Conservation (phyloP, 2,797 vertebrate species). For the Sarcoramphus papa region DNA sequence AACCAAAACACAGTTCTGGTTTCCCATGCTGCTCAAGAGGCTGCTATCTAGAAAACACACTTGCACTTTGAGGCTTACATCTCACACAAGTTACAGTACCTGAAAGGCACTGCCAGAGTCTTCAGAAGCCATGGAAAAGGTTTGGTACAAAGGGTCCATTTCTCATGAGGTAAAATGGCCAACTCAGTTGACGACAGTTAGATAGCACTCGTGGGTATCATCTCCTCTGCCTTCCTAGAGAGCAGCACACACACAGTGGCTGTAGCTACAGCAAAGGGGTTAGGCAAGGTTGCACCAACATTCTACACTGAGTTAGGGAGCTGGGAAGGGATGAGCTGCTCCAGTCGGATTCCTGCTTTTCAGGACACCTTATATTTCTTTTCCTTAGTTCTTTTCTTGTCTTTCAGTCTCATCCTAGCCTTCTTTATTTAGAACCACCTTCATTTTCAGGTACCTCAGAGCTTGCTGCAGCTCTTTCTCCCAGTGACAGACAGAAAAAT, state of each 20-base stretch:
- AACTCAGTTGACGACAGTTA: too few species aligned
- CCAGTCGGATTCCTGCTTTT: neutral
- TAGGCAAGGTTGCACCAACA: too few species aligned
- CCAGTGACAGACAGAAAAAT: neutral
- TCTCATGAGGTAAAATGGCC: neutral
- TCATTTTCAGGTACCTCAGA: neutral
- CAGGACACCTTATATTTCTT: neutral
- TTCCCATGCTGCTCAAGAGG: neutral
- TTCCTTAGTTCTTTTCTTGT: neutral
- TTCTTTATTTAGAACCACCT: neutral
- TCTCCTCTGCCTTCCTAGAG: neutral
- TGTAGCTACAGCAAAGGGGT: neutral
- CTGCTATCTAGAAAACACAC: neutral
- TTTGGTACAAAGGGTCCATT: neutral
- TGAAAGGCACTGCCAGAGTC: neutral
- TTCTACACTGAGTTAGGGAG: neutral
- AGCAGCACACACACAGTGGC: fast-evolving
- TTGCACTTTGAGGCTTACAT: neutral
- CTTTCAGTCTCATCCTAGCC: neutral
- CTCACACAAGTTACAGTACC: neutral
- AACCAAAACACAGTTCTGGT: neutral
- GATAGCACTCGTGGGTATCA: fast-evolving
- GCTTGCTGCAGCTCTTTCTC: neutral
- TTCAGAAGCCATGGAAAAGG: neutral
- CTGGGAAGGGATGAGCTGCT: neutral